Percentiles rank a stretch among this genome's conserved stretches.
Evolutionary conservation across 2,797 vertebrate genomes (phyloP).

Genomic region (Menidia menidia): DNA sequence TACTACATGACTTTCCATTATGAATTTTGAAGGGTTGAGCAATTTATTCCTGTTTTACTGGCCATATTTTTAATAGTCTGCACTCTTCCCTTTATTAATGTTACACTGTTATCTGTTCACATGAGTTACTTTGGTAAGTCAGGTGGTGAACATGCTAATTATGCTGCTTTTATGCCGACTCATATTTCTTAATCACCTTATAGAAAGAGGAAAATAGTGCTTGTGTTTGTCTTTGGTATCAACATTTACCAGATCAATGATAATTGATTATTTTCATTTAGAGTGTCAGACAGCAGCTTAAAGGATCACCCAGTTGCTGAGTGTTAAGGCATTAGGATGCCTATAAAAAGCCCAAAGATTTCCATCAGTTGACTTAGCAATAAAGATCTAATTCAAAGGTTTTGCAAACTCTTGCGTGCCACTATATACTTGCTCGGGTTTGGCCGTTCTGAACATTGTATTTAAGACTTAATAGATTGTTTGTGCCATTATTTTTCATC

Average conservation of each 20-base stretch:
- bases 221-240: neutral
- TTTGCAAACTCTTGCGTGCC: neutral
- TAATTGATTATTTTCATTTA: neutral
- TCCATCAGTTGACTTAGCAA: neutral
- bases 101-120: neutral
- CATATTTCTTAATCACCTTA: neutral
- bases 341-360: neutral
- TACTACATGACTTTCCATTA: no score
- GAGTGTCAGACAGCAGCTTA: neutral
- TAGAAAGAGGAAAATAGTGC: neutral
- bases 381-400: neutral
- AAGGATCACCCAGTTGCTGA: neutral
- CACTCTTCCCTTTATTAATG: no score
- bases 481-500: neutral
- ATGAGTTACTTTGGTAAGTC: neutral
- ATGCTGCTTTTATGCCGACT: no score
- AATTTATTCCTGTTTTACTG: neutral
- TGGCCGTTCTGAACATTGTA: neutral
- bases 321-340: neutral
- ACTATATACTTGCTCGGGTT: constrained; percentile 5
- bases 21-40: neutral
- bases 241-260: neutral
- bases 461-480: constrained; percentile 15
- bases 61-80: neutral
- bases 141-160: neutral